Conservation (phyloP, 2,113 vertebrate genomes). For the Cyanoramphus novaezelandiae region DNA sequence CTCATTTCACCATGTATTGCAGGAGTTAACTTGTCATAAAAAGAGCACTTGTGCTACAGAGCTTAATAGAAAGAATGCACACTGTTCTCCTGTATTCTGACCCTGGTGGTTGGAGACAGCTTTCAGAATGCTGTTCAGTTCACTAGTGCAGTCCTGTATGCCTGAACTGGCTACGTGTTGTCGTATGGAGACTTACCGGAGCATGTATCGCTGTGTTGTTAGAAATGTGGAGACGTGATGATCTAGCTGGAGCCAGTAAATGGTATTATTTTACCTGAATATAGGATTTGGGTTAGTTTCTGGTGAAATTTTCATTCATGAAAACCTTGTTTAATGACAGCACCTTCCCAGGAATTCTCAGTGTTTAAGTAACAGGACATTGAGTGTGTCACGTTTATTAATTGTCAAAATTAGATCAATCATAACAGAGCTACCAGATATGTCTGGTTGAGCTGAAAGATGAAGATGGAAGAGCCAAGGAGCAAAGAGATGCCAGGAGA, state of each 20-base stretch:
- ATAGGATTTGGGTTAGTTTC: background rate
- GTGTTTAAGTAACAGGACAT: background rate
- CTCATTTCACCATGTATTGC: background rate
- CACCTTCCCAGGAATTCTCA: background rate
- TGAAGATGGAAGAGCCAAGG: slow-evolving; percentile 37
- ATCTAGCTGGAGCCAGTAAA: background rate
- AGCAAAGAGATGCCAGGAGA: slow-evolving; percentile 24
- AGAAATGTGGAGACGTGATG: background rate
- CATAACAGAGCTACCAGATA: slow-evolving; percentile 40
- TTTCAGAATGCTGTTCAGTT: background rate
- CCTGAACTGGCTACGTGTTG: background rate
- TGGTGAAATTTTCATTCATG: background rate
- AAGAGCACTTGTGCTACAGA: background rate
- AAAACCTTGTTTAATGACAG: background rate
- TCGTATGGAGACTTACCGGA: background rate
- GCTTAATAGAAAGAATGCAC: background rate
- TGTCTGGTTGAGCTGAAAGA: slow-evolving; percentile 38
- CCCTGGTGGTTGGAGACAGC: background rate
- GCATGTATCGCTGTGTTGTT: background rate
- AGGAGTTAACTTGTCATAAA: background rate
- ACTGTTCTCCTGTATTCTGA: background rate
- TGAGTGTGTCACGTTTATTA: slow-evolving; percentile 44
- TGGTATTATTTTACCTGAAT: background rate
- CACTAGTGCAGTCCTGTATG: background rate
- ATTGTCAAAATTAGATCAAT: slow-evolving; percentile 54